Percentiles rank a stretch among this genome's conserved stretches.
Conservation (phyloP, 1,140 invertebrate species). For the Chironomus striatipennis region DNA sequence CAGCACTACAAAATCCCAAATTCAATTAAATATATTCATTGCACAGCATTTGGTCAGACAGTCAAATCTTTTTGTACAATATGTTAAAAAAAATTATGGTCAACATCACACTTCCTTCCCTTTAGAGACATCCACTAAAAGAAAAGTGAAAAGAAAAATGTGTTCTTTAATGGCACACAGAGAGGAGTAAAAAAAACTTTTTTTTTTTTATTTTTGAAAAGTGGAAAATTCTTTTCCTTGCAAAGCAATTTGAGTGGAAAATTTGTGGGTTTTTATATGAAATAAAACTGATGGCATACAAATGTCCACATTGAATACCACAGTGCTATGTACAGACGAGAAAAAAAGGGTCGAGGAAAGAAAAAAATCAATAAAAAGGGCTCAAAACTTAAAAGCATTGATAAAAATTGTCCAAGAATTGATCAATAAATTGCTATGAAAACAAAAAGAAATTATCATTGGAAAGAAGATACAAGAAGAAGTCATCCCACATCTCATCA, state of each 20-base stretch:
- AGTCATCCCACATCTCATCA: neutral
- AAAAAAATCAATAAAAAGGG: neutral
- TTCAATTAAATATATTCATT: too few species aligned
- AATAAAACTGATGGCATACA: neutral
- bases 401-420: neutral
- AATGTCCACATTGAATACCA: neutral
- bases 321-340: neutral
- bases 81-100: too few species aligned
- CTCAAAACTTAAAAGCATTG: constrained; percentile 2
- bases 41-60: too few species aligned
- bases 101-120: too few species aligned
- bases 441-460: neutral
- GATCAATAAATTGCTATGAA: neutral
- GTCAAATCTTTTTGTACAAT: too few species aligned
- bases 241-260: neutral
- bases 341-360: neutral
- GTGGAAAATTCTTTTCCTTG: neutral
- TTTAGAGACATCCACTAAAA: too few species aligned
- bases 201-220: neutral
- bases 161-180: neutral
- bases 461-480: too few species aligned
- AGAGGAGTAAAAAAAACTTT: neutral
- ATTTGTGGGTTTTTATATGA: neutral
- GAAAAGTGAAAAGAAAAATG: too few species aligned
- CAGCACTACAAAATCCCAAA: too few species aligned